Evolutionary conservation across 2,888 invertebrate species (phyloP).

Genomic region (Galerucella nymphaeae): DNA sequence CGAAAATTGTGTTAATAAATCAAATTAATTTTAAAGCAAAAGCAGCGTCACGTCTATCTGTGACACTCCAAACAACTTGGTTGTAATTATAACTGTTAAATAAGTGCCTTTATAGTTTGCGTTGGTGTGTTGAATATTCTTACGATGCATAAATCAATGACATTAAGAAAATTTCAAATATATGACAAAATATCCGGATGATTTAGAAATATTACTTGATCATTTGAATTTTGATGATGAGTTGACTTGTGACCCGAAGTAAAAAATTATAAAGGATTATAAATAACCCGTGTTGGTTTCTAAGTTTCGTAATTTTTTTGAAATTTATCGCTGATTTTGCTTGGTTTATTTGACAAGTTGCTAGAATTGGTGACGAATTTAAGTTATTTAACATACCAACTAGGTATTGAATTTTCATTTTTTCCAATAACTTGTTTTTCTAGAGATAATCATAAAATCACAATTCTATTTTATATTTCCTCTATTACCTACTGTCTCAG

Average conservation of each 20-base stretch:
- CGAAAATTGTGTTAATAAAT: constrained; percentile 1
- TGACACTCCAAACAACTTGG: neutral
- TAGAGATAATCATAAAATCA: too few species aligned
- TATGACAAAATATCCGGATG: constrained; percentile 17
- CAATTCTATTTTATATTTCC: too few species aligned
- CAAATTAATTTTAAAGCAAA: neutral
- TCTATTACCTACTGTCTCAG: too few species aligned
- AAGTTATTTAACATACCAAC: neutral
- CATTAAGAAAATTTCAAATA: constrained; percentile 19
- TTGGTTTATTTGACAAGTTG: constrained; percentile 17
- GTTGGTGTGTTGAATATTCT: neutral
- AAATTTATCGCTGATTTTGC: constrained; percentile 22
- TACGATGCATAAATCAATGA: constrained; percentile 2
- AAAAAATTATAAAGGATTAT: constrained; percentile 17
- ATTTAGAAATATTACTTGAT: constrained; percentile 20
- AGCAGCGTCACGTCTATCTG: neutral
- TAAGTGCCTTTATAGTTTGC: constrained; percentile 4
- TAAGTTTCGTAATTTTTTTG: constrained; percentile 13
- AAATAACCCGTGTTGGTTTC: constrained; percentile 22
- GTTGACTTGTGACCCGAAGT: constrained; percentile 20
- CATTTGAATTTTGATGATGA: constrained; percentile 20
- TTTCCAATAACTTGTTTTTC: too few species aligned
- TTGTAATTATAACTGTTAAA: constrained; percentile 7
- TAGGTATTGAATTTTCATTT: too few species aligned
- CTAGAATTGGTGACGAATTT: neutral